Evolutionary conservation across 2,888 invertebrate genomes (phyloP), one percentile per base, ranked within the genome.

Genomic region (Oligia strigilis): DNA sequence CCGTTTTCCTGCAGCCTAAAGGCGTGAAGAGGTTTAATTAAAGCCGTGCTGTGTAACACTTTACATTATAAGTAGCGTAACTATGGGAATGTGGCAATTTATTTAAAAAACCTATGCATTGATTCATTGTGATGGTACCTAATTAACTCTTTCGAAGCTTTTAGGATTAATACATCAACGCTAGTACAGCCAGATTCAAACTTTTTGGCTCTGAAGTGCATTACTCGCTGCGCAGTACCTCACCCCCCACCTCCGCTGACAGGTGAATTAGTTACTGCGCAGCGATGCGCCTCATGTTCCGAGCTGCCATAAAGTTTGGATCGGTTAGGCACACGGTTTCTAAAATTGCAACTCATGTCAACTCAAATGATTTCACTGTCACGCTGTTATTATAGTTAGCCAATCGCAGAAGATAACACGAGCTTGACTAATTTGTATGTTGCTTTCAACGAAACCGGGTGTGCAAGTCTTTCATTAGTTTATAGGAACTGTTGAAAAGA

Each of bases 11-110:
- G 58, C 58, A 58, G 60, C n/a, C 60, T 11, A n/a, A 60, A 60
- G n/a, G n/a, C 14, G 5, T 60, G 13, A 5, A 60, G 60, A 60
- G 5, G 23, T 58, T 60, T 60, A 60, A 29, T 13, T 14, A 60
- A 14, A 52, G 8, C 52, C 23, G 14, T 71, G 52, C 36, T 14
- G 23, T 36, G 23, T 70, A 52, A 36, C 14, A 71, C 36, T 36
- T 29, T 55, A 55, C 14, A 55, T n/a, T 72, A n/a, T 40, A 72
- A 9, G 17, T 72, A 55, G 17, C 55, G 5, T 72, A 81, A n/a
- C 4, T 46, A 72, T 4, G 84, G 78, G 81, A 64, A 72, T 62
- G 67, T 67, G 78, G 78, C 81, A 81, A 81, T 81, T 78, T 77
- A 71, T 52, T 69, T 80, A 6, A 14, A 40, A 29, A 81, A 64